Evolutionary conservation across 2,888 invertebrate species (phyloP).

Genomic region (Cataglyphis cursor): DNA sequence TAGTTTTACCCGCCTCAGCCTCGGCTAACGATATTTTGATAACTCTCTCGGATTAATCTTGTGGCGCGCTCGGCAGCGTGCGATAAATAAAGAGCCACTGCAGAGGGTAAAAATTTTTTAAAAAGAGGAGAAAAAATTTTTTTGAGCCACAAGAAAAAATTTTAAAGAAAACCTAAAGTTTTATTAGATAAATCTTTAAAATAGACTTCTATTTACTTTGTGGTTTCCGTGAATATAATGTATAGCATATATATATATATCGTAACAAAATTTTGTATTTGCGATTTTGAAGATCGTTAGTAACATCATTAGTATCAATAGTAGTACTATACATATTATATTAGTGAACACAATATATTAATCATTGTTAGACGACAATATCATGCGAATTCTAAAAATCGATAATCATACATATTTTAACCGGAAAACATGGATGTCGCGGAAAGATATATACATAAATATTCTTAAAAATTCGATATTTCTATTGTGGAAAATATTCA

Average conservation of each 20-base stretch:
- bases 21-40: conserved; percentile 60
- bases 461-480: conserved; percentile 11
- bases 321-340: not conserved
- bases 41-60: conserved; percentile 44
- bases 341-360: not conserved
- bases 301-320: not conserved
- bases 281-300: not conserved
- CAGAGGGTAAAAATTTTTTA: not conserved
- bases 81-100: not conserved
- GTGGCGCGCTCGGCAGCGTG: not conserved
- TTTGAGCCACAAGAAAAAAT: not conserved
- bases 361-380: not conserved
- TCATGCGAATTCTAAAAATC: not conserved
- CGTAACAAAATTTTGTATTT: not conserved
- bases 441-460: not conserved
- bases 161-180: not conserved
- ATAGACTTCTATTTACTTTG: not conserved
- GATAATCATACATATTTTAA: not conserved
- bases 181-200: not conserved
- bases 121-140: not conserved
- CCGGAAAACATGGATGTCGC: not conserved
- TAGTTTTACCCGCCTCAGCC: conserved; percentile 45
- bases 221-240: not conserved
- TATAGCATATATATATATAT: not conserved
- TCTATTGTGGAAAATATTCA: not conserved